Conservation (phyloP, 2,797 vertebrate species). For the Poecile montanus region DNA sequence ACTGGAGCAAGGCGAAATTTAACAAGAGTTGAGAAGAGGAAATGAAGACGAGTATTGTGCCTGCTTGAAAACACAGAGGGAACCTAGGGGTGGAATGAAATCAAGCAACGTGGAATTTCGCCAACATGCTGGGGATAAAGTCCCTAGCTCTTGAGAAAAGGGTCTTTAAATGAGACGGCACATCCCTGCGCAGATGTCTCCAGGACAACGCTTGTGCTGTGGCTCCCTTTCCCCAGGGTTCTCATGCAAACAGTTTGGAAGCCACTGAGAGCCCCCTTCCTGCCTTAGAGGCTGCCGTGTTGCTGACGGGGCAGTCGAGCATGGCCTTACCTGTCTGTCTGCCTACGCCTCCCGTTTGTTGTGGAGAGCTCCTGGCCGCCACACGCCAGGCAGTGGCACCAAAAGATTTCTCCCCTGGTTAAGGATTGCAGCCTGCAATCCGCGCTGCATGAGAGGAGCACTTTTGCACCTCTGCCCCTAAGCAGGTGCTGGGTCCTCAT, state of each 20-base stretch:
- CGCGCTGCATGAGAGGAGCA: accelerated
- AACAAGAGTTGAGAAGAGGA: constrained; percentile 1
- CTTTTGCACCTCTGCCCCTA: neutral
- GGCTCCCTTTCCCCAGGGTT: neutral
- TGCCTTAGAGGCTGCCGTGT: neutral
- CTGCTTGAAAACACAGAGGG: neutral
- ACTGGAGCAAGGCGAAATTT: neutral
- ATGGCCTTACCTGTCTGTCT: neutral
- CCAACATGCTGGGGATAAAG: neutral
- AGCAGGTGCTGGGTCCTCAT: neutral
- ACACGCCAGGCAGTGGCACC: neutral
- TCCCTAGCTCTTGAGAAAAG: neutral
- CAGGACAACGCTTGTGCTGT: neutral
- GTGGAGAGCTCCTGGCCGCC: neutral
- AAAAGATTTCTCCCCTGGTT: neutral
- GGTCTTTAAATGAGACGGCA: neutral
- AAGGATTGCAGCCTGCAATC: neutral
- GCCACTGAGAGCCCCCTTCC: neutral
- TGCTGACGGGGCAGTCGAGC: neutral
- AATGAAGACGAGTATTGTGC: neutral
- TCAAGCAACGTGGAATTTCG: neutral
- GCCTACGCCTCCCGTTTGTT: neutral
- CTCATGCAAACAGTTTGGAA: neutral
- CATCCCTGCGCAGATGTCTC: neutral
- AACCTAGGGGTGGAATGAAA: constrained; percentile 13